These are phyloP conservation scores for Xiphophorus birchmanni DNA, from an alignment of 2,797 vertebrate genomes.

Conservation along the genomic window DNA sequence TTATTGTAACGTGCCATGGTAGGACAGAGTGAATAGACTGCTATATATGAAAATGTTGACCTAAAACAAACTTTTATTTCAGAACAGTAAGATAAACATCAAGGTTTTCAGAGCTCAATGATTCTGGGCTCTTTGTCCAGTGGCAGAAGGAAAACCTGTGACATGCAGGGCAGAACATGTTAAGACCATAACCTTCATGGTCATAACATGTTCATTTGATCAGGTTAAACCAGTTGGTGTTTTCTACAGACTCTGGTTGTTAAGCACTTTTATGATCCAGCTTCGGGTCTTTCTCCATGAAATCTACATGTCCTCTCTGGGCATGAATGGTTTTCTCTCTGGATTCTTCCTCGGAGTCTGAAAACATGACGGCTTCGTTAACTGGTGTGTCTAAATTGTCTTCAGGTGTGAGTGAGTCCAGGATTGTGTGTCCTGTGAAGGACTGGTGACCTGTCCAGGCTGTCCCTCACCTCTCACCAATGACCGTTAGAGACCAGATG, in stretches of 20 bases:
- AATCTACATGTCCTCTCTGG: background rate
- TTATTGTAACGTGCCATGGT: background rate
- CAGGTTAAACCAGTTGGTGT: background rate
- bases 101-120: background rate
- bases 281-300: background rate
- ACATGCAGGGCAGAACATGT: too few relatives aligned
- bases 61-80: too few relatives aligned
- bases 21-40: background rate
- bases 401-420: background rate
- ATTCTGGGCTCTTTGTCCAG: too few relatives aligned
- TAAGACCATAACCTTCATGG: too few relatives aligned
- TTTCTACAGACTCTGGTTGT: background rate
- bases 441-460: background rate
- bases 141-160: too few relatives aligned
- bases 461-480: background rate
- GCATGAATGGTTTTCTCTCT: background rate
- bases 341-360: background rate
- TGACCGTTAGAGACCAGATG: background rate
- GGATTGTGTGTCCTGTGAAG: background rate
- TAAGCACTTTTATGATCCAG: background rate
- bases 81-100: background rate
- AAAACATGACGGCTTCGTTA: background rate
- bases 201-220: background rate
- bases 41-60: too few relatives aligned
- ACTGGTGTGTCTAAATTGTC: background rate